Base-by-base conservation (phyloP, 2,888 invertebrate genomes). In the Julus scanicus region DNA sequence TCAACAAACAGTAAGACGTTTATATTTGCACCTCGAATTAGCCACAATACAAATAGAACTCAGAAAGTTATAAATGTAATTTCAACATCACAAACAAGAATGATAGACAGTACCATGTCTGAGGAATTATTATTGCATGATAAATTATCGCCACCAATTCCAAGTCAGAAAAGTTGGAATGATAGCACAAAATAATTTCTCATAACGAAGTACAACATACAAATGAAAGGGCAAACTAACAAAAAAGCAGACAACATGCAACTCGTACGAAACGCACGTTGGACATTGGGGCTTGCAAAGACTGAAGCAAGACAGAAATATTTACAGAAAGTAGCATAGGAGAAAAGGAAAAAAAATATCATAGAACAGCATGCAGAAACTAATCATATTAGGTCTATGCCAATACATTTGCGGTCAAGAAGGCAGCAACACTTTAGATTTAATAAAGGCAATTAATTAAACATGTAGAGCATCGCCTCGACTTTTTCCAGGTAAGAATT, bases 381-480 rank as follows among this genome's bases (percentile, higher is more conserved):
- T 13, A 37, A 37, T 80, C 15, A 80, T 37, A 1, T 80, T 37
- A 80, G 29, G 37, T 29, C 80, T 29, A 80, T 80, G 29, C 29
- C 29, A 29, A 8, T 53, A 53, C 63, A 63, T 63, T 63, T n/a
- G 80, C 29, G 37, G 29, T 0, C 3, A 9, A 13, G 37, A 80
- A 80, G 13, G 80, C 80, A 80, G 80, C 37, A 80, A 80, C 6
- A 80, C 37, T 80, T 80, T 80, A 80, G 37, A 85, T 85, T 49
- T 44, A 44, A 2, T 11, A 85, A 49, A 44, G 6, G 49, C 85
- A n/a, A n/a, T n/a, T n/a, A 49, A 2, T 29, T 29, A 84, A 84
- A 48, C 44, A 85, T 49, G 85, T 85, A 85, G 85, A 85, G 85
- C 85, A 85, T 48, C 85, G 85, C 85, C 85, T 85, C 17, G 5